Evolutionary conservation across 1,140 invertebrate species (phyloP), one percentile per base, ranked within the genome.

Genomic region (Zaprionus davidi): DNA sequence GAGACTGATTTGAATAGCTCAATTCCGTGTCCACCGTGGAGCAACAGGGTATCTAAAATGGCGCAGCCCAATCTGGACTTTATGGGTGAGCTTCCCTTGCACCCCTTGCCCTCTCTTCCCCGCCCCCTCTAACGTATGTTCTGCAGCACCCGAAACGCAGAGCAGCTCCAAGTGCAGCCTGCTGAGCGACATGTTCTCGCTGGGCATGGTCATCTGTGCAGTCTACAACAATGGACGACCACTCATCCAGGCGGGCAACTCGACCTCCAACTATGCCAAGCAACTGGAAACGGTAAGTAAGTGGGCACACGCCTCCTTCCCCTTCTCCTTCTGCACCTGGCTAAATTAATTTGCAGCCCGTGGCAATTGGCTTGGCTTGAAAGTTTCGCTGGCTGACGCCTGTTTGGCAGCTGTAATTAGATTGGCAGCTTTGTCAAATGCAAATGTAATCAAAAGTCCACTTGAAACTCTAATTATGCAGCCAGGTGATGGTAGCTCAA

Each of bases 41-140:
- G 97, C 31, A 97, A 96, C 34, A 95, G 97, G 84, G 93, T 97
- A 24, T 96, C 98, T 0, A 99, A 98, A 94, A 97, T 98, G 95
- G 96, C 96, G 11, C 98, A 99, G 93, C 98, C 98, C 1, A 97
- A 98, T 93, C 94, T 99, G 55, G 98, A 99, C 93, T 99, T 96
- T 83, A 96, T 96, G 81, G 96, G 97, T 97, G 95, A 95, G 94
- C 5, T 46, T n/a, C 41, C 41, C n/a, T 7, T 9, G 0, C 31
- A 11, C 6, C 2, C 7, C 7, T 17, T 17, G n/a, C 36, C 4
- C 36, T 15, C 13, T 17, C 41, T 17, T n/a, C 7, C 41, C 22
- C 9, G 1, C 46, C 20, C 4, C 11, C 11, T 51, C 46, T 51
- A 51, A 51, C 22, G 46, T 24, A 24, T 51, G n/a, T 46, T 46